Conservation (phyloP, 2,888 invertebrate genomes). For the Agriopis marginaria region DNA sequence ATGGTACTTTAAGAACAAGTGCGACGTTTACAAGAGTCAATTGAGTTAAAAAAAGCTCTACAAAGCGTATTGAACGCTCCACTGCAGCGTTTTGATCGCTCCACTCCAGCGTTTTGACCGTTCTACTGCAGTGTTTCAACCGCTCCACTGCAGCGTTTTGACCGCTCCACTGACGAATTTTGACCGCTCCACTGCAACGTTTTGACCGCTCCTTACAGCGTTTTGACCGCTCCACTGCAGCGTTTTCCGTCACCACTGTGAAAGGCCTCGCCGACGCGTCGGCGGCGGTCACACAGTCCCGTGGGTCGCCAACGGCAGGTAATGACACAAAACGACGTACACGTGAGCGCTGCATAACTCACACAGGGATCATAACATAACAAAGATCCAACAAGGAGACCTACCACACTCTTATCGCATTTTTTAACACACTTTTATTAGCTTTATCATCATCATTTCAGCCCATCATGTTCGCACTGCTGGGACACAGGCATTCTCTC, state of each 20-base stretch:
- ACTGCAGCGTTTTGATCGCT: background rate
- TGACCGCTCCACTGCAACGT: conserved; percentile 34
- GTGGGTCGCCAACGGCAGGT: conserved; percentile 68
- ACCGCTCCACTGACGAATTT: no score
- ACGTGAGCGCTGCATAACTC: conserved; percentile 61
- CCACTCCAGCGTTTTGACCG: no score
- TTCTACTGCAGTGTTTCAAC: conserved; percentile 42
- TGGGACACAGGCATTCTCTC: no score
- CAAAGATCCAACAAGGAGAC: conserved; percentile 55
- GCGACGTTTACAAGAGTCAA: no score
- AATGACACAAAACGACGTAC: conserved; percentile 73
- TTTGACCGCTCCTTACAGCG: conserved; percentile 23
- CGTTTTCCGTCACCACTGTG: conserved; percentile 55
- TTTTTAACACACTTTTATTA: no score
- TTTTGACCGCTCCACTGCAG: conserved; percentile 5
- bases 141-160: background rate
- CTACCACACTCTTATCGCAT: no score
- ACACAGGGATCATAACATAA: conserved; percentile 69
- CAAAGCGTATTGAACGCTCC: background rate
- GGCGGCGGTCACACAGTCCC: conserved; percentile 60
- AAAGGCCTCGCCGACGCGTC: conserved; percentile 56
- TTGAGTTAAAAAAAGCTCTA: no score
- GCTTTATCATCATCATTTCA: no score
- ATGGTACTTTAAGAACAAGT: no score
- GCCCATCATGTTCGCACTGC: no score